Base-by-base conservation (phyloP, 2,113 vertebrate genomes). In the Proteles cristata region DNA sequence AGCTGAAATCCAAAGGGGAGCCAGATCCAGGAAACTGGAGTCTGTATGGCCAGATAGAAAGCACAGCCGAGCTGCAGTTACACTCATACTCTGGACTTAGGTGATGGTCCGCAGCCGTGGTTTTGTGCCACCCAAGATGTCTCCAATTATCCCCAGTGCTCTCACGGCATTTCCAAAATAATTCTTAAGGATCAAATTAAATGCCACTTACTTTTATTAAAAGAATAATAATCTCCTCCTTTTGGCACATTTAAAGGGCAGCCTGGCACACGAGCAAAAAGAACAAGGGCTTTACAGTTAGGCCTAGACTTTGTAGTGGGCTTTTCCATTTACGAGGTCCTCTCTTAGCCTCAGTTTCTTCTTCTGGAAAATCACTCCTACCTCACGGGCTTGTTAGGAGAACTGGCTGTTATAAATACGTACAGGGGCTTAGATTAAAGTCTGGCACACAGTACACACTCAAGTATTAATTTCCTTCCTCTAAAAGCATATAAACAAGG, bases 1-100 rank as follows among this genome's bases (percentile, higher is more conserved):
- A 92, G n/a, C 31, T 92, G 71, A 88, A 96, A 86, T 93, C 86
- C 68, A 96, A 50, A 28, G 89, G n/a, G 69, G 87, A 93, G 73
- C 68, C 31, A 65, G 28, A 63, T 96, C 80, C 87, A 95, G 66
- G 65, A 97, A 97, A 58, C 90, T 68, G 45, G 21, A 76, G 90
- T 80, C 87, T 93, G 89, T 82, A 77, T 55, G 35, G 17, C 53
- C 48, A 39, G 79, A 89, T 28, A 89, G 74, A 65, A 92, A 95
- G 25, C 12, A 66, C 48, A 87, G 63, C 43, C 50, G 35, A 61
- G 50, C 45, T 90, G 80, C 90, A 90, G 63, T 93, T 66, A 73
- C 80, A 71, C 65, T 6, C 28, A 25, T 21, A 26, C 66, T 76
- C 73, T 39, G 73, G 79, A 33, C 65, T 86, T 71, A 50, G 45